Conservation (phyloP, 2,113 vertebrate genomes). For the Antennarius striatus region DNA sequence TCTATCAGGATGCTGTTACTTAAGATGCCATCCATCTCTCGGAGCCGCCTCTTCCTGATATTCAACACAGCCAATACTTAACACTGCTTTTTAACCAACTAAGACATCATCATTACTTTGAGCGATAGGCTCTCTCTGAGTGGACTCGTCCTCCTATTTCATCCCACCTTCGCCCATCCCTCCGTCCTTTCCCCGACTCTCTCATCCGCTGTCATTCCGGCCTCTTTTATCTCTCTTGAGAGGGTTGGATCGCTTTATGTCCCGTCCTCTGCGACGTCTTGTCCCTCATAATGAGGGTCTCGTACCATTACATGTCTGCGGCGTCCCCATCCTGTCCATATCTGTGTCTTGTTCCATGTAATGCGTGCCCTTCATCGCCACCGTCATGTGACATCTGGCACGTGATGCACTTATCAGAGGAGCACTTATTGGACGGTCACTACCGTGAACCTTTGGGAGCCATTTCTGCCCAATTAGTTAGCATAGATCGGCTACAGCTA, state of each 20-base stretch:
- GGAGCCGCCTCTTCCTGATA: constrained; percentile 47
- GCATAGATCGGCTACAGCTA: no score
- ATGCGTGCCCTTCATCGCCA: constrained; percentile 62
- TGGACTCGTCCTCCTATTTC: constrained; percentile 74
- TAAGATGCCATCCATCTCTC: constrained; percentile 75
- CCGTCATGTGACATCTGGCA: constrained; percentile 44
- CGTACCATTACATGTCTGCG: constrained; percentile 50
- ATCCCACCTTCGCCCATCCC: constrained; percentile 53
- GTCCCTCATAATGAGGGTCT: constrained; percentile 66
- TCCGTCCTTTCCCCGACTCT: constrained; percentile 55
- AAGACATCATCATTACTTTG: constrained; percentile 81
- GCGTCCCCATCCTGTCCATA: constrained; percentile 51
- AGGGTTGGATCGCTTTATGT: constrained; percentile 63
- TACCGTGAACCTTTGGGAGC: background rate
- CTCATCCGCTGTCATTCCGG: constrained; percentile 58
- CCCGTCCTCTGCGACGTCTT: constrained; percentile 62
- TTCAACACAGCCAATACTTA: constrained; percentile 65
- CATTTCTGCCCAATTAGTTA: background rate
- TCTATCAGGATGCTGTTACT: constrained; percentile 75
- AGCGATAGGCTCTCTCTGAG: constrained; percentile 71
- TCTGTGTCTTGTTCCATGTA: constrained; percentile 52
- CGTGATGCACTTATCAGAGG: constrained; percentile 30
- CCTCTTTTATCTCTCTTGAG: constrained; percentile 63
- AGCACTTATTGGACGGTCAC: constrained; percentile 27
- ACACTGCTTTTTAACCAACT: constrained; percentile 83